Evolutionary conservation across 35 echinoderm and acorn worm species (phyloP).

Genomic region (Lytechinus pictus): DNA sequence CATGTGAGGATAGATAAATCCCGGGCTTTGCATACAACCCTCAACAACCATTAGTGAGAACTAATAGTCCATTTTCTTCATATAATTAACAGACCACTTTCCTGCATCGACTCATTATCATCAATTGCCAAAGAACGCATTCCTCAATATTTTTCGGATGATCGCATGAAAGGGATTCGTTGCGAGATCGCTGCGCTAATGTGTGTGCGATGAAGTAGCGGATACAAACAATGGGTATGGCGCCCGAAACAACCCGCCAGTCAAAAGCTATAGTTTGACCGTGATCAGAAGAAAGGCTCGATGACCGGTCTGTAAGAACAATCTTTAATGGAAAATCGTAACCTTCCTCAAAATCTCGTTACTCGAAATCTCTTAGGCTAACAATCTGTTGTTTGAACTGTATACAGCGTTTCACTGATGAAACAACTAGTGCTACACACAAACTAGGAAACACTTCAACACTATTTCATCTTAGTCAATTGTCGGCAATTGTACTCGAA

Average conservation of each 20-base stretch:
- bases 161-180: background rate
- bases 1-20: background rate
- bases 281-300: constrained; percentile 9
- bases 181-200: background rate
- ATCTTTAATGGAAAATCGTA: background rate
- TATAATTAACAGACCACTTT: background rate
- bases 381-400: constrained; percentile 20
- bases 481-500: background rate
- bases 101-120: background rate
- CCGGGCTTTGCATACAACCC: constrained; percentile 12
- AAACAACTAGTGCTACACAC: constrained; percentile 5
- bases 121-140: background rate
- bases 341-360: constrained; percentile 9
- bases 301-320: background rate
- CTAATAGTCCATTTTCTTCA: background rate
- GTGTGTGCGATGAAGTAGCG: background rate
- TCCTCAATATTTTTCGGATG: background rate
- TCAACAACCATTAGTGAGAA: constrained; percentile 30
- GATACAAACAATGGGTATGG: background rate
- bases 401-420: constrained; percentile 21
- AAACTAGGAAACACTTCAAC: constrained; percentile 20
- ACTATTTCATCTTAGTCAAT: background rate
- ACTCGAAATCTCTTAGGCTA: background rate
- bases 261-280: background rate
- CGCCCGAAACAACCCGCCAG: background rate